Evolutionary conservation across 2,113 vertebrate genomes (phyloP), one percentile per base, ranked within the genome.

Genomic region (Dromas ardeola): DNA sequence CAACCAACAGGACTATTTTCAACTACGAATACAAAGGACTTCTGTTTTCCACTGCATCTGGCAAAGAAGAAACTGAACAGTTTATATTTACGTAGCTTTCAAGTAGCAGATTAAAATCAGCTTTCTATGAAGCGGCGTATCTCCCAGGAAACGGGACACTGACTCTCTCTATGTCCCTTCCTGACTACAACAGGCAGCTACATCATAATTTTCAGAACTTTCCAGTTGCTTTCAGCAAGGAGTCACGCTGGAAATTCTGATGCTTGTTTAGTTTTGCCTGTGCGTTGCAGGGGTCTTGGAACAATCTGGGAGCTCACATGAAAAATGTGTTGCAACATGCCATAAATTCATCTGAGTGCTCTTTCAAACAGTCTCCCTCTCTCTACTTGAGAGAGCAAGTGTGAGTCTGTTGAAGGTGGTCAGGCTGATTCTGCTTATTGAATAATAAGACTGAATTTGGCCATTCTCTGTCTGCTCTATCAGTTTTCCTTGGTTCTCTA

Each of bases 81-180:
- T 71, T 89, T 81, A 56, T 70, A 81, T 61, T 72, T 40, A 42
- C 74, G 26, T 38, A 11, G 19, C 62, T 63, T 90, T 58, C 62
- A 93, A 92, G 81, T 5, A 50, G 81, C 29, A 69, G 71, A 93
- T 88, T 92, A 90, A 93, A 93, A 90, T 52, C 58, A 62, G 40
- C 32, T 88, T 90, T 83, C 45, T 73, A 2, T 66, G 77, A 65
- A 73, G 62, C 30, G 77, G 16, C 7, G 9, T 53, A 90, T 26
- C 25, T 90, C 53, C 13, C 32, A 73, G 58, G 71, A 91, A 94
- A 43, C 6, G 2, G 76, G 81, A 84, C 50, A 45, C 15, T 32
- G 40, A 76, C 27, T 66, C 69, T 66, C 69, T 52, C 1, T 72
- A 5, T 17, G 22, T 58, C 43, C 32, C 29, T 77, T 83, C 53